Conservation (phyloP, 2,888 invertebrate genomes). For the Tholera decimalis region DNA sequence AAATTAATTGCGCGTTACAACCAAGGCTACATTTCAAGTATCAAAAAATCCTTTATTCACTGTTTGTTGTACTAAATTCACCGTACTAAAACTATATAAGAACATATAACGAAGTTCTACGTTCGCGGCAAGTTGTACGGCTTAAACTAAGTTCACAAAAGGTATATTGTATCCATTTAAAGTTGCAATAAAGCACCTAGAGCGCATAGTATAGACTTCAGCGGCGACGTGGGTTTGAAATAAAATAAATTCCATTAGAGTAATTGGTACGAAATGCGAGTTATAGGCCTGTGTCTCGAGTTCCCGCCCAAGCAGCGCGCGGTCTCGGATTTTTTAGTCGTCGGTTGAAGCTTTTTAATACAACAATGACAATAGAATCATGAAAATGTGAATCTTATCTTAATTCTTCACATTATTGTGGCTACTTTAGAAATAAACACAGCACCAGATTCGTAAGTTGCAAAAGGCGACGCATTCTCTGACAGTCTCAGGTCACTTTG, state of each 20-base stretch:
- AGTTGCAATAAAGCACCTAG: constrained; percentile 65
- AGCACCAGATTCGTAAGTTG: constrained; percentile 78
- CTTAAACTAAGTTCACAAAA: constrained; percentile 56
- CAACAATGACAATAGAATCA: constrained; percentile 35
- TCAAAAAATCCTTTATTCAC: background rate
- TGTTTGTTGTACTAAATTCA: constrained; percentile 23
- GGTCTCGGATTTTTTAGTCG: constrained; percentile 40
- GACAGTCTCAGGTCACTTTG: constrained; percentile 89
- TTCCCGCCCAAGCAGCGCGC: constrained; percentile 5
- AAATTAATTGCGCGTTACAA: background rate
- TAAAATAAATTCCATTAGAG: constrained; percentile 89
- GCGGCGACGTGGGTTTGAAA: constrained; percentile 71
- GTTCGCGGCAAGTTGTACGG: constrained; percentile 25
- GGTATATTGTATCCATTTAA: constrained; percentile 60
- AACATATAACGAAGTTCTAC: constrained; percentile 33
- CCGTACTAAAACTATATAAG: constrained; percentile 28
- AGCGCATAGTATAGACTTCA: constrained; percentile 61
- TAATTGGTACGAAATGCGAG: constrained; percentile 83
- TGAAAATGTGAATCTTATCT: constrained; percentile 47
- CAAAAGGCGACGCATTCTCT: constrained; percentile 84
- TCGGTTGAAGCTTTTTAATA: constrained; percentile 45
- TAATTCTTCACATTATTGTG: constrained; percentile 49
- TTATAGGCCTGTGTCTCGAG: constrained; percentile 71
- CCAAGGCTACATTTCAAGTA: background rate
- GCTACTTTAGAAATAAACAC: constrained; percentile 62